Percentiles rank a stretch among this genome's conserved stretches.
These are phyloP conservation scores for Engraulis encrasicolus DNA, from an alignment of 2,113 vertebrate genomes.

Conservation along the genomic window DNA sequence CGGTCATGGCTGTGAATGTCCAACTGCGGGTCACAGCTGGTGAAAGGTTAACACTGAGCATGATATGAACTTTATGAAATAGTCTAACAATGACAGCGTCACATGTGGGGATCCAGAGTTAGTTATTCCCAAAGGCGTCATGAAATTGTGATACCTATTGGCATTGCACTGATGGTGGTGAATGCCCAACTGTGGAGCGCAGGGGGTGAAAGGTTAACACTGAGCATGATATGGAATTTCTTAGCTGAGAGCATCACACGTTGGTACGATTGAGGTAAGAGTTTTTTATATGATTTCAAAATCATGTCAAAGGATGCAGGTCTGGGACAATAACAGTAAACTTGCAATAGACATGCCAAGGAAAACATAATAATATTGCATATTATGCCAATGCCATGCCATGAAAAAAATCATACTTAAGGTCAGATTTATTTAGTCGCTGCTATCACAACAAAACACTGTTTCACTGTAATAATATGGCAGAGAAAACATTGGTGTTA, in stretches of 20 bases:
- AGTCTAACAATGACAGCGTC: too few species aligned
- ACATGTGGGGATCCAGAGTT: too few species aligned
- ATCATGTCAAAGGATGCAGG: too few species aligned
- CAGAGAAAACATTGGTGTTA: too few species aligned
- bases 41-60: not conserved
- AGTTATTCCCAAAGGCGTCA: not conserved
- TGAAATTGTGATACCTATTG: not conserved
- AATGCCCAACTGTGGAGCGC: not conserved
- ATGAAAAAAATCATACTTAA: not conserved
- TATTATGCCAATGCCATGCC: too few species aligned
- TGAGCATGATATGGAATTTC: not conserved
- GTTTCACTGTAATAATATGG: too few species aligned
- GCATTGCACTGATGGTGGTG: not conserved
- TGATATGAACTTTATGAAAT: not conserved
- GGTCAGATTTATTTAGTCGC: not conserved
- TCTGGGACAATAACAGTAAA: too few species aligned
- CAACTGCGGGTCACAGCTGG: not conserved
- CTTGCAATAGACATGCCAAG: not conserved
- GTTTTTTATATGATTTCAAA: too few species aligned
- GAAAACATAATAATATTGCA: not conserved
- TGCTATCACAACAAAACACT: too few species aligned
- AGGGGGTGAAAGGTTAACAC: not conserved
- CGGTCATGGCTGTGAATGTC: not conserved
- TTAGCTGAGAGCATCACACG: too few species aligned
- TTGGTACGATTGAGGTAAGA: too few species aligned